These are phyloP conservation scores for Athrips mouffetella DNA, from an alignment of 2,888 invertebrate genomes.

Conservation along the genomic window DNA sequence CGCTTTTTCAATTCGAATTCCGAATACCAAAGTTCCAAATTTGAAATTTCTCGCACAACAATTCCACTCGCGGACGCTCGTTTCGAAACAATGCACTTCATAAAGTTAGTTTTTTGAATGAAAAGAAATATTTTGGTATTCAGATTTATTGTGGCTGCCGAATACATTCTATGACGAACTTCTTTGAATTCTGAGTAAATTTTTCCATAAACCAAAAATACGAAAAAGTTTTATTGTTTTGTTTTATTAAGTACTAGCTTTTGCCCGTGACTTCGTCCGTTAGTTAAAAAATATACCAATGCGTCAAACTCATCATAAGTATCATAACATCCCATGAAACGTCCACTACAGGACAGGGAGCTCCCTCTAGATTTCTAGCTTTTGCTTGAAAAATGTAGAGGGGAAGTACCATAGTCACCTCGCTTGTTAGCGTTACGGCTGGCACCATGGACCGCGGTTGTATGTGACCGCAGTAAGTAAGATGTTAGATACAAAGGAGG, in stretches of 20 bases:
- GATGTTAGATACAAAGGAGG: no score
- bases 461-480: no score
- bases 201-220: not conserved
- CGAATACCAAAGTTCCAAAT: constrained; percentile 52
- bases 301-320: no score
- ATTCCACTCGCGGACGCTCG: constrained; percentile 35
- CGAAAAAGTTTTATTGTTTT: not conserved
- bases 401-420: no score
- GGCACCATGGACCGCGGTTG: no score
- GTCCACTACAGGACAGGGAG: no score
- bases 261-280: not conserved
- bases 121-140: not conserved
- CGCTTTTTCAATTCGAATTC: constrained; percentile 53
- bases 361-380: no score
- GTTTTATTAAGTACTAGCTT: not conserved
- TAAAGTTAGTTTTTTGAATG: constrained; percentile 7
- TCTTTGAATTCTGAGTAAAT: constrained; percentile 23
- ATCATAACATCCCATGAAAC: no score
- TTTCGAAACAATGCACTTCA: constrained; percentile 37
- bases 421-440: no score
- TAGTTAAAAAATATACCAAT: no score
- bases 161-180: constrained; percentile 9
- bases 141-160: constrained; percentile 3
- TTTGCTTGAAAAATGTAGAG: no score
- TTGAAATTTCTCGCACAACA: constrained; percentile 56